These are phyloP conservation scores for Pseudanteris insignis DNA, from an alignment of 2,888 invertebrate genomes.

Conservation along the genomic window DNA sequence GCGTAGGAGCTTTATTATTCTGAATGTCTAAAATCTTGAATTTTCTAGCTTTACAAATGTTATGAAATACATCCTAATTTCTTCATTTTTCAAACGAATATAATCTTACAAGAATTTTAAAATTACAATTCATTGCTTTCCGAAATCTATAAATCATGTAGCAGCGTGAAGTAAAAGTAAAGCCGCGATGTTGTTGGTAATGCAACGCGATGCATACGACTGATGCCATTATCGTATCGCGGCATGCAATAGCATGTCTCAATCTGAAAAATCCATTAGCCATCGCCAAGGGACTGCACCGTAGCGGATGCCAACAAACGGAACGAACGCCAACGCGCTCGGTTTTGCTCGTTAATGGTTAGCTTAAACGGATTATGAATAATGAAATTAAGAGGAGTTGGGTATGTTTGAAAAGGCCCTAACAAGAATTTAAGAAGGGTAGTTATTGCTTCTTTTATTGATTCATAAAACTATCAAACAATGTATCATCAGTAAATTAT, in stretches of 20 bases:
- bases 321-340: conserved; percentile 34
- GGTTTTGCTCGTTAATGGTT: conserved; percentile 53
- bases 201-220: conserved; percentile 40
- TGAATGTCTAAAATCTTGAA: no score
- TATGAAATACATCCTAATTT: no score
- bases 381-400: conserved; percentile 59
- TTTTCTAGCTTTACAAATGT: no score
- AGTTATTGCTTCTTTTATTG: conserved; percentile 26
- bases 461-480: conserved; percentile 9
- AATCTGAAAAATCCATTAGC: conserved; percentile 64
- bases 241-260: conserved; percentile 53
- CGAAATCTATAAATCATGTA: conserved; percentile 43
- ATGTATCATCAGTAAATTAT: conserved; percentile 2
- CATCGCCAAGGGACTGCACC: conserved; percentile 42
- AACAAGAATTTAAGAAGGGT: conserved; percentile 25
- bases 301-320: conserved; percentile 32
- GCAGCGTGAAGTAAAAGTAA: conserved; percentile 33
- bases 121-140: no score
- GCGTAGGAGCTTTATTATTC: no score
- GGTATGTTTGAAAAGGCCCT: conserved; percentile 51
- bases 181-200: conserved; percentile 40
- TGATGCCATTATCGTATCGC: conserved; percentile 46
- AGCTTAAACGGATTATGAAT: conserved; percentile 60
- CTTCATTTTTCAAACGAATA: no score
- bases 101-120: no score